Percentiles rank a stretch among this genome's conserved stretches.
Conservation (phyloP, 35 echinoderm and acorn worm genomes). For the Heliocidaris erythrogramma region DNA sequence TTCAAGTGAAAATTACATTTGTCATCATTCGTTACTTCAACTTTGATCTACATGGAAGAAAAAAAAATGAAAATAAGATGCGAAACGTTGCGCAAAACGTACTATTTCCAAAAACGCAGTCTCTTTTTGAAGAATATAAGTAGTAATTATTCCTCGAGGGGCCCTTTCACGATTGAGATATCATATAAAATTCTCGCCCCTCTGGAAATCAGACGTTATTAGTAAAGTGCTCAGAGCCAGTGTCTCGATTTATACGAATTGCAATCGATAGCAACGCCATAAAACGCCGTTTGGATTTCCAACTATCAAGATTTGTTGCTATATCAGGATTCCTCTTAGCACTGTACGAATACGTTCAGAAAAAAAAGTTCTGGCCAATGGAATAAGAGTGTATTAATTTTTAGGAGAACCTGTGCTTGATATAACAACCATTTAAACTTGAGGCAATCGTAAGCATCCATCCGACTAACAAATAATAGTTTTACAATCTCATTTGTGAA, state of each 20-base stretch:
- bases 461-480: not conserved
- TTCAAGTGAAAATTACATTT: too few species aligned
- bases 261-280: slow-evolving; percentile 7
- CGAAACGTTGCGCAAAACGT: too few species aligned
- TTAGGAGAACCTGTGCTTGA: not conserved
- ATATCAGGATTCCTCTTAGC: not conserved
- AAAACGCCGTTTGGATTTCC: not conserved
- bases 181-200: slow-evolving; percentile 14
- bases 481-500: not conserved
- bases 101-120: not conserved
- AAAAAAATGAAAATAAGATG: too few species aligned
- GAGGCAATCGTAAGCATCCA: not conserved
- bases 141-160: not conserved
- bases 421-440: not conserved
- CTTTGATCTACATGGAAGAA: too few species aligned
- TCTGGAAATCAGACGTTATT: slow-evolving; percentile 11
- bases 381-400: not conserved
- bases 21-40: too few species aligned
- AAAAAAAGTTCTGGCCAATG: too few species aligned
- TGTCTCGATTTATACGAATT: slow-evolving; percentile 8
- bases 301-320: not conserved
- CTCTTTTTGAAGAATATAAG: not conserved
- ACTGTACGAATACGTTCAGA: too few species aligned
- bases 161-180: not conserved
- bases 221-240: slow-evolving; percentile 1